These are phyloP conservation scores for Manacus vitellinus DNA, from an alignment of 2,113 vertebrate species.

Conservation along the genomic window DNA sequence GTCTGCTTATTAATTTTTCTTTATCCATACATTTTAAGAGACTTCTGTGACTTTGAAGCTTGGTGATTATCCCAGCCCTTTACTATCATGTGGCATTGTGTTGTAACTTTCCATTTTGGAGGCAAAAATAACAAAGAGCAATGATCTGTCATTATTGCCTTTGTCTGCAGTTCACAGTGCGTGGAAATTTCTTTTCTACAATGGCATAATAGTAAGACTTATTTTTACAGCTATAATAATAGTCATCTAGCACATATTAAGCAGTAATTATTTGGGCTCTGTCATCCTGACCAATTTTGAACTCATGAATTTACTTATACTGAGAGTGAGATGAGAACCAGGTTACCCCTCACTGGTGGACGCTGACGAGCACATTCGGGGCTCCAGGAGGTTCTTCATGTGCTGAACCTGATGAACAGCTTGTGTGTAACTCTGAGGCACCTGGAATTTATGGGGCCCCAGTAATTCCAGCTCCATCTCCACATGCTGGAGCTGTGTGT, in stretches of 20 bases:
- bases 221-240: not conserved
- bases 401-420: conserved; percentile 84
- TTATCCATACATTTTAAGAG: not conserved
- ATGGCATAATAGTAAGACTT: not conserved
- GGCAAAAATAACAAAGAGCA: not conserved
- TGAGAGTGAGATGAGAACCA: not conserved
- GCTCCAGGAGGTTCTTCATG: conserved; percentile 83
- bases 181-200: not conserved
- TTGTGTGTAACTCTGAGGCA: conserved; percentile 76
- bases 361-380: conserved; percentile 35
- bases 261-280: not conserved
- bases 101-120: not conserved
- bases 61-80: not conserved
- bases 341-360: conserved; percentile 68
- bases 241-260: not conserved
- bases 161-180: not conserved
- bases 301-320: not conserved
- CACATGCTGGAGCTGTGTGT: conserved; percentile 83
- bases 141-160: not conserved
- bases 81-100: not conserved
- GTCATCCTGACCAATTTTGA: not conserved
- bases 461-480: conserved; percentile 83
- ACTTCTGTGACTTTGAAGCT: not conserved
- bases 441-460: conserved; percentile 78
- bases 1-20: not conserved